phyloP scores from a whole-genome alignment of 2,888 invertebrate genomes.

The Sphinx pinastri region DNA sequence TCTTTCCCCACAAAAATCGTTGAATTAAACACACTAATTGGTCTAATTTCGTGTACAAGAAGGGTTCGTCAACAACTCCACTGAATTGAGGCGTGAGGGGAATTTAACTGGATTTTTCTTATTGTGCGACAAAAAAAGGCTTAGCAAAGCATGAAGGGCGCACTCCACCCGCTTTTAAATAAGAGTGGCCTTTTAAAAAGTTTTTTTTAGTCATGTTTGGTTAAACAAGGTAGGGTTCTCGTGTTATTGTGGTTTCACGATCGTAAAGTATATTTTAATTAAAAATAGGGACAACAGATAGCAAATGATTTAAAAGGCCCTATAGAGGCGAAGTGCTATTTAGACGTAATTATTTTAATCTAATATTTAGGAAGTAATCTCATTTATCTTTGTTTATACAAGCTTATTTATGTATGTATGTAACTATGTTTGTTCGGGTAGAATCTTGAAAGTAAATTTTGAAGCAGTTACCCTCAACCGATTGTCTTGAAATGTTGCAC shows the following conservation, averaged over 20 bases:
- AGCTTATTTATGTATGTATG: too few species aligned
- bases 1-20: slow-evolving; percentile 17
- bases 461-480: too few species aligned
- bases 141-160: slow-evolving; percentile 27
- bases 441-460: too few species aligned
- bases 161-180: slow-evolving; percentile 29
- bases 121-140: slow-evolving; percentile 29
- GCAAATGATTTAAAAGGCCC: too few species aligned
- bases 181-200: slow-evolving; percentile 28
- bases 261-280: neutral
- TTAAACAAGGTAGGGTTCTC: slow-evolving; percentile 26
- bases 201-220: slow-evolving; percentile 29
- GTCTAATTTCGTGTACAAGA: slow-evolving; percentile 37
- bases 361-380: too few species aligned
- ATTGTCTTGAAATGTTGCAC: too few species aligned
- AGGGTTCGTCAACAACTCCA: slow-evolving; percentile 35
- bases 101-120: slow-evolving; percentile 40
- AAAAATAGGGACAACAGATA: neutral
- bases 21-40: slow-evolving; percentile 37
- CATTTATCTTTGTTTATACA: too few species aligned
- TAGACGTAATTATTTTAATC: too few species aligned
- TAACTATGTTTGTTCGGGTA: too few species aligned
- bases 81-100: slow-evolving; percentile 38
- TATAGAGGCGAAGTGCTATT: neutral
- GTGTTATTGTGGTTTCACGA: slow-evolving; percentile 31